phyloP scores from a whole-genome alignment of 2,888 invertebrate genomes.

The Disparrhopalites patrizii region DNA sequence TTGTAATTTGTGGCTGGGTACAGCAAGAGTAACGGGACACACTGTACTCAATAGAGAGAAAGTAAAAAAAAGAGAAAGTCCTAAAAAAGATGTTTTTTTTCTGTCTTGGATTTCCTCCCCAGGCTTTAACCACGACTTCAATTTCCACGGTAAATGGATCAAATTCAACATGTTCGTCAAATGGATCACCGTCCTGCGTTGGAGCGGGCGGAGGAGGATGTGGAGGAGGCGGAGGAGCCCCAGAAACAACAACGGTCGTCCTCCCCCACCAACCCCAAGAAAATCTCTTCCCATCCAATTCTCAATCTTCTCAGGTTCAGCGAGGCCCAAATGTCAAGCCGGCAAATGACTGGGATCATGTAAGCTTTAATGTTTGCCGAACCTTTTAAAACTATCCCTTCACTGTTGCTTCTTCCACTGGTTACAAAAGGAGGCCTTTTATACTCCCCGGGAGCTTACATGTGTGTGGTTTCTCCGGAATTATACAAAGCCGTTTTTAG shows the following conservation, averaged over 20 bases:
- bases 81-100: background rate
- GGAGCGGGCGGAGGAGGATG: background rate
- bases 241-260: background rate
- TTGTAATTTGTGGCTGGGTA: too few species aligned
- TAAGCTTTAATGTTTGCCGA: conserved; percentile 10
- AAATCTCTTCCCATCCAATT: conserved; percentile 10
- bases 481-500: too few species aligned
- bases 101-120: background rate
- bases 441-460: too few species aligned
- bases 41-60: too few species aligned
- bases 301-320: conserved; percentile 12
- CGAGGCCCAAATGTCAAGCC: conserved; percentile 15
- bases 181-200: conserved; percentile 11
- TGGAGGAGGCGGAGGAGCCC: background rate
- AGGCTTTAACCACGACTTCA: conserved; percentile 10
- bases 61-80: too few species aligned
- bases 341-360: conserved; percentile 26
- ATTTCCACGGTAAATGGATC: conserved; percentile 26
- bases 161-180: conserved; percentile 18
- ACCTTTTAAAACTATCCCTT: too few species aligned
- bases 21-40: too few species aligned
- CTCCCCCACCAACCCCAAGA: background rate
- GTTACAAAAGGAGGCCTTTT: too few species aligned
- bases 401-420: too few species aligned
- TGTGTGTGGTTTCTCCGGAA: too few species aligned